Evolutionary conservation across 2,797 vertebrate species (phyloP).

Genomic region (Schizothorax lantsangensis): DNA sequence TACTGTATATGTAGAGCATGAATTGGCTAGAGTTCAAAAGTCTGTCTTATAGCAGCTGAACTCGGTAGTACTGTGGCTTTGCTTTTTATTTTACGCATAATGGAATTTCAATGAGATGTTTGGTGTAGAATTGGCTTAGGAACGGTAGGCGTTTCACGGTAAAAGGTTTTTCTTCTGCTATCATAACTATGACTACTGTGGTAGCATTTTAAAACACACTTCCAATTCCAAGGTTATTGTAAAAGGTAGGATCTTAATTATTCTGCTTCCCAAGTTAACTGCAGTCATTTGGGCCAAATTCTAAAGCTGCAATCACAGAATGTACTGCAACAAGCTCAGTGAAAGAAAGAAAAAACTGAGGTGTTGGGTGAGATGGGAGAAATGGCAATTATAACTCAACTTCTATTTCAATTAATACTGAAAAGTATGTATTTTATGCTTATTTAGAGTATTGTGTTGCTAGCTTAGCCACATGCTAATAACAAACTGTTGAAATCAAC

Average conservation of each 20-base stretch:
- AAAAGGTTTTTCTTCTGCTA: not conserved
- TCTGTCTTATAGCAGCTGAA: not conserved
- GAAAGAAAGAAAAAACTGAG: not conserved
- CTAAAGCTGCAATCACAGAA: not conserved
- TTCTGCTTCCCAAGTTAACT: not conserved
- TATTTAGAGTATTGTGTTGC: not conserved
- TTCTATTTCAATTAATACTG: not conserved
- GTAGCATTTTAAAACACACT: not conserved
- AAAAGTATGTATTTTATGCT: constrained; percentile 35
- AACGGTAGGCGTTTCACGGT: not conserved
- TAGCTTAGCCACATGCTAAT: not conserved
- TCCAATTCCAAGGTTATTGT: not conserved
- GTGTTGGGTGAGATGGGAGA: not conserved
- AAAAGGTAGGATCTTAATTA: not conserved
- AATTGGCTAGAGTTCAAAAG: constrained; percentile 14
- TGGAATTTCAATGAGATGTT: constrained; percentile 65
- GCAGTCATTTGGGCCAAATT: not conserved
- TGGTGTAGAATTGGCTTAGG: constrained; percentile 63
- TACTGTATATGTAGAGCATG: constrained; percentile 13
- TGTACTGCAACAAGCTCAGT: not conserved
- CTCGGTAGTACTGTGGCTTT: constrained; percentile 1
- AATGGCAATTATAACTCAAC: not conserved
- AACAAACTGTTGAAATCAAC: constrained; percentile 1
- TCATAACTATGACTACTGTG: not conserved
- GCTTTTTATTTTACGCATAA: constrained; percentile 62